phyloP scores from a whole-genome alignment of 2,797 vertebrate genomes.

The Chaunax sp. region DNA sequence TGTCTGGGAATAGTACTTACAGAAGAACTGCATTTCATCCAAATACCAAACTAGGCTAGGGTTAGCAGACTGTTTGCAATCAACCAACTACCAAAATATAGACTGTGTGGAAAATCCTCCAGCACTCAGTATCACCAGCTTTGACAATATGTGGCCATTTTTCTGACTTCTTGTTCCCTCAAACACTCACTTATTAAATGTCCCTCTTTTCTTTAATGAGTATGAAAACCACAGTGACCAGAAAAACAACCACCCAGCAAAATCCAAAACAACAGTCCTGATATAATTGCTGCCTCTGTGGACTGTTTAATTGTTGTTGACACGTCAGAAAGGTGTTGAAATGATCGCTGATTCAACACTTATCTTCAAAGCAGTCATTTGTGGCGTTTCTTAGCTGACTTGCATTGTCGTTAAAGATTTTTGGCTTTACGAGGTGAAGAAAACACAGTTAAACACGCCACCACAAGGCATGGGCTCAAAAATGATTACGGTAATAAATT shows the following conservation, averaged over 20 bases:
- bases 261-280: neutral
- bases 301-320: neutral
- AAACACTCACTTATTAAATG: neutral
- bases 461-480: no score
- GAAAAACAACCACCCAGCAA: neutral
- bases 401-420: neutral
- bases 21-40: neutral
- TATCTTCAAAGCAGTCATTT: neutral
- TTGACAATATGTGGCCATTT: neutral
- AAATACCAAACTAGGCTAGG: no score
- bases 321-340: neutral
- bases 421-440: neutral
- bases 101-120: neutral
- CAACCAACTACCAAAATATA: neutral
- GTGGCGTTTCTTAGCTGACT: neutral
- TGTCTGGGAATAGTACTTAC: slow-evolving; percentile 20
- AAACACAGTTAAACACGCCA: neutral
- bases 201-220: neutral
- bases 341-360: neutral
- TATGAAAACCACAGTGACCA: neutral
- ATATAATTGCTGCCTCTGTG: neutral
- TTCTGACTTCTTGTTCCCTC: neutral
- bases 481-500: neutral
- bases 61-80: neutral
- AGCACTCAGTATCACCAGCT: neutral